Conservation (phyloP, 1,140 invertebrate genomes). For the Meloidogyne floridensis region DNA sequence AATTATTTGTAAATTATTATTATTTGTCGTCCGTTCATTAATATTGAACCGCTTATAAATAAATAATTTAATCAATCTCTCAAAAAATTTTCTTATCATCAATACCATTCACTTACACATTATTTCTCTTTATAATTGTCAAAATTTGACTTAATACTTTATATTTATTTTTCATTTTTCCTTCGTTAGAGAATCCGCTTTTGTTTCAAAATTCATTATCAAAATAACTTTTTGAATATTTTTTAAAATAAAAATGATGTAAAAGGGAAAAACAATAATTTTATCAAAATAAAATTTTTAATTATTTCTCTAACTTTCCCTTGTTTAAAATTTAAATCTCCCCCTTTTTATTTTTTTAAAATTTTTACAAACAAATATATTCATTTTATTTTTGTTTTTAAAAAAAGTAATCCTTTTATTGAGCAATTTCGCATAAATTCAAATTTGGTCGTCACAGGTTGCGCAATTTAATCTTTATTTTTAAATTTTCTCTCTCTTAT, state of each 20-base stretch:
- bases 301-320: not conserved
- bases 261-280: not conserved
- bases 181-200: conserved; percentile 4
- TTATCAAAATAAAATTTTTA: not conserved
- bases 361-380: too few relatives aligned
- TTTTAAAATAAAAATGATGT: not conserved
- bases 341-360: not conserved
- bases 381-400: too few relatives aligned
- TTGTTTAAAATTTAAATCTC: not conserved
- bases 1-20: not conserved
- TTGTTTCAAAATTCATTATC: not conserved
- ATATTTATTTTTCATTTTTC: not conserved
- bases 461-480: not conserved
- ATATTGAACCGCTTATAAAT: conserved; percentile 2
- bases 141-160: not conserved
- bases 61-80: conserved; percentile 5
- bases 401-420: not conserved
- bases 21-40: not conserved
- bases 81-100: not conserved
- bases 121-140: not conserved
- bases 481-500: not conserved
- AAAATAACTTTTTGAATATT: not conserved
- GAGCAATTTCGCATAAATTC: not conserved
- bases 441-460: not conserved
- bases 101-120: not conserved